Base-by-base conservation (phyloP, 2,888 invertebrate species). In the Nezara viridula region DNA sequence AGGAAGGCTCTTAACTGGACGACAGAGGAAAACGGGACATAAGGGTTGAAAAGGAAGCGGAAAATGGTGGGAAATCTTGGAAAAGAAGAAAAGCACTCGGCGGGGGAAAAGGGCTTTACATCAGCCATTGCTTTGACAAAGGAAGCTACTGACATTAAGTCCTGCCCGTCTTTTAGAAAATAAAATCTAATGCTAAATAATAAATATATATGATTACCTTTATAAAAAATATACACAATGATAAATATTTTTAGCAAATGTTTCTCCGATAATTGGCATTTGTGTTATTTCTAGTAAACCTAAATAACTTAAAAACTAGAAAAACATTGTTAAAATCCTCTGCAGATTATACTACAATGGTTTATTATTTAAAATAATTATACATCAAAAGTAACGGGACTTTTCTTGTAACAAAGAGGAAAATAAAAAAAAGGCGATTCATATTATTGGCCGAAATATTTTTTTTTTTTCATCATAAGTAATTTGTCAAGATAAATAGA, bases 31-130 rank as follows among this genome's bases (percentile, higher is more conserved):
- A 73, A 73, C 66, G 66, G 66, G 32, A 32, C 66, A 32, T 32
- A 73, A 73, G 66, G 66, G 66, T 73, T 73, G 66, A 73, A 73
- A 73, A 73, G 66, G 66, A 73, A 37, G 37, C 66, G 66, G 66
- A 73, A 73, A 73, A 73, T 73, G 32, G 66, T 32, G 66, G 66
- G 66, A 73, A 73, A 73, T 73, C 66, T 73, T 2, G 32, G 66
- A 37, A 73, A 73, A 73, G 32, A 73, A 73, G 66, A 73, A 73
- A 73, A 73, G 66, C 66, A 73, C 66, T 73, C 32, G 66, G 1
- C 32, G 37, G 21, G 32, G 66, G 37, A 73, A 73, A 73, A 37
- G 19, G 37, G 66, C 66, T 73, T 73, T 73, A 73, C 37, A 73
- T 73, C 66, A 73, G 37, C 32, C 66, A 73, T 73, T 73, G 37